phyloP scores from a whole-genome alignment of 2,797 vertebrate species.

The Rallus crepitans region DNA sequence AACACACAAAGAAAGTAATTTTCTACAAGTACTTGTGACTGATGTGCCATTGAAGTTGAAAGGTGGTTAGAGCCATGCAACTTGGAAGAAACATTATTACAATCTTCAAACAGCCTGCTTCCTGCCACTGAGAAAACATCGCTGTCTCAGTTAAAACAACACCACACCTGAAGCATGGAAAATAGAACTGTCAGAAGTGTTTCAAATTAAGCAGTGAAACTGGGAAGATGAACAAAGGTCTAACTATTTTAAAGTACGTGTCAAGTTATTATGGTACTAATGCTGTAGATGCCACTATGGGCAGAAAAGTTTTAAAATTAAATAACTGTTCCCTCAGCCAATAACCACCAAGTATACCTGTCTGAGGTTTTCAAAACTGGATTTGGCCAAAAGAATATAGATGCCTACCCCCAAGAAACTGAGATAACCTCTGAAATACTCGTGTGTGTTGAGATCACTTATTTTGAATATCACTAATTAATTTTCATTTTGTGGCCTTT shows the following conservation, averaged over 20 bases:
- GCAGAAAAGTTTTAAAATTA: neutral
- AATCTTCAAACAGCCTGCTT: neutral
- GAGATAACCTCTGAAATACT: neutral
- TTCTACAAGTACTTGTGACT: slow-evolving; percentile 33
- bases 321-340: neutral
- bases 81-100: neutral
- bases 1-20: slow-evolving; percentile 20
- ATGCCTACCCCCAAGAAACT: neutral
- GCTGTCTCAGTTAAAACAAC: neutral
- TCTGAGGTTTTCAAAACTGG: neutral
- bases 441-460: neutral
- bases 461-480: neutral
- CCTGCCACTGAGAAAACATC: neutral
- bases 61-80: slow-evolving; percentile 6
- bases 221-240: neutral
- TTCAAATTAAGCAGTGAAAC: neutral
- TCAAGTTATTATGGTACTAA: neutral
- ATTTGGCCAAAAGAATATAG: neutral
- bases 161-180: neutral
- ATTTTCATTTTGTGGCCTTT: neutral
- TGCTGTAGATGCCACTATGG: neutral
- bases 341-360: neutral
- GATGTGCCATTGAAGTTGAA: slow-evolving; percentile 34
- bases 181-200: neutral
- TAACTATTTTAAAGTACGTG: neutral